Conservation (phyloP, 2,113 vertebrate genomes). For the Cavia aperea region DNA sequence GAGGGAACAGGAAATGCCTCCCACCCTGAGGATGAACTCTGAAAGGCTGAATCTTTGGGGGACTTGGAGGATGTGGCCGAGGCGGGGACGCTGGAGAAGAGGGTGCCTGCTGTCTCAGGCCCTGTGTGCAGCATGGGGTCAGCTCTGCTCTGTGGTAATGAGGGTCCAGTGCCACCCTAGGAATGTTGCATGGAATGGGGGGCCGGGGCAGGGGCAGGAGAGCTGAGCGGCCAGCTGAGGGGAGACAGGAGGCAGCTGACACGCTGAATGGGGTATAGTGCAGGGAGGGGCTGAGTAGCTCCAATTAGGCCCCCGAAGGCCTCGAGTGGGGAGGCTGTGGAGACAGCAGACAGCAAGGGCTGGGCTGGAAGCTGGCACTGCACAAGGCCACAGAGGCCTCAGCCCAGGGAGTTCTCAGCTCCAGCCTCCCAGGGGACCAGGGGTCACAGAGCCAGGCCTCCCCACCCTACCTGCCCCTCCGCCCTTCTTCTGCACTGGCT, state of each 20-base stretch:
- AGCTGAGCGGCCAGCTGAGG: no score
- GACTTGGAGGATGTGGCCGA: not conserved
- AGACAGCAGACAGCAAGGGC: not conserved
- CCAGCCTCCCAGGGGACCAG: no score
- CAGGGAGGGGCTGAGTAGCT: not conserved
- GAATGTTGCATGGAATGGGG: not conserved
- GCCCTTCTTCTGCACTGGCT: not conserved
- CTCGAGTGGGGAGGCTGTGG: no score
- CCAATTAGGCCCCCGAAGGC: no score
- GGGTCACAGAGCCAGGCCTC: not conserved
- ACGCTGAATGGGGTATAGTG: not conserved
- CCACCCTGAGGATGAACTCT: not conserved
- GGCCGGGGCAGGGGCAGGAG: no score
- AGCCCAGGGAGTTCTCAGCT: not conserved
- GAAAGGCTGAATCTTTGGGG: not conserved
- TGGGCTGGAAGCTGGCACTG: no score
- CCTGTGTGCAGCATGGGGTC: not conserved
- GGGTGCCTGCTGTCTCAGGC: not conserved
- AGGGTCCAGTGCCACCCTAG: no score
- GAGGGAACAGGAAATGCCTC: not conserved
- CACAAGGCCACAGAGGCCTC: not conserved
- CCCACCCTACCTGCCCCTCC: no score
- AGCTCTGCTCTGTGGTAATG: not conserved
- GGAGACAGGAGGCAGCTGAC: no score
- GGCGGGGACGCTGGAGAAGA: no score